Evolutionary conservation across 2,113 vertebrate species (phyloP), one percentile per base, ranked within the genome.

Genomic region (Paratilapia polleni): DNA sequence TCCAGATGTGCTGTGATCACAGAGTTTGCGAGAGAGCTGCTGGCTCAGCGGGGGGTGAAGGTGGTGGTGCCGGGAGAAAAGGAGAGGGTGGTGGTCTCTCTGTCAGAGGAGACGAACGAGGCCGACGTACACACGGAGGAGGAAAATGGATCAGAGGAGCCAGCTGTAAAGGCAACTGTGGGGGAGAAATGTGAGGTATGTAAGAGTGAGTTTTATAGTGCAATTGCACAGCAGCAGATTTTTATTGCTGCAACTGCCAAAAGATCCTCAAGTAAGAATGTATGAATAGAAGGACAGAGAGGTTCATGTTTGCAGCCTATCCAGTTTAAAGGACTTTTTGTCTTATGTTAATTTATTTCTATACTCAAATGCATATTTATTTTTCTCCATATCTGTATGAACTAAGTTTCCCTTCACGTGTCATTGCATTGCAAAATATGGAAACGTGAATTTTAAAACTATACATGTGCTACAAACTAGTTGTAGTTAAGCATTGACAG

Each of bases 1-100:
- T 58, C 4, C 93, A 99, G 98, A 60, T 98, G 97, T 88, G 97
- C 98, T 0, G 97, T 98, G 81, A 82, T 98, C 85, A 98, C 98
- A 0, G 97, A 99, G 92, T 99, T 97, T 83, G 95, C 96, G 6
- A 95, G 97, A 58, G 95, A 97, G 36, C 84, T 96, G 63, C 95
- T 99, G 84, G 90, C 84, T 56, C 90, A 95, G 60, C 97, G 96
- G 63, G 97, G 97, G 22, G 94, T 98, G 78, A 94, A 82, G 96
- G 93, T 97, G 77, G 78, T 95, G 80, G 95, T 97, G 12, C 97
- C 97, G 0, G 97, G 97, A 8, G 97, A 98, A 91, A 94, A 95
- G 64, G 95, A 96, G 12, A 91, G 95, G 68, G 91, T 95, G 74
- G 92, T 96, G 2, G 94, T 96, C 59, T 91, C 93, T 43, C 89